Evolutionary conservation across 1,140 invertebrate genomes (phyloP), one percentile per base, ranked within the genome.

Genomic region (Octopus bimaculoides): DNA sequence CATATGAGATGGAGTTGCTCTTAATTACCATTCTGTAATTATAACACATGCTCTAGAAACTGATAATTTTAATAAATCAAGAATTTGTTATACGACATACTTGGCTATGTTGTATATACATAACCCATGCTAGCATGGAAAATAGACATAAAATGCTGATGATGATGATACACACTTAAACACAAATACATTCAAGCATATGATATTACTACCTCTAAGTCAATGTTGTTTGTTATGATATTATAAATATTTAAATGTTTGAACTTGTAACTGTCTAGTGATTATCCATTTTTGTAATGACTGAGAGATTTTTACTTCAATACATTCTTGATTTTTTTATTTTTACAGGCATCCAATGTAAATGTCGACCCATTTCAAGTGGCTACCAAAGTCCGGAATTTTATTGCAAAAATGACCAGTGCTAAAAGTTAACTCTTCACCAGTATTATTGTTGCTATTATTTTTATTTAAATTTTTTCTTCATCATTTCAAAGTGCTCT

Each of bases 331-430:
- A 61, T 75, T 69, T 8, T 78, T 80, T 69, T 53, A 80, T 77
- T 76, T 77, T 86, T 86, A 77, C 82, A 88, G 87, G 84, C 86
- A 20, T 79, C 84, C 54, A 87, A 87, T 85, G 87, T 87, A 5
- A 88, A 88, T 73, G 86, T 86, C 79, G 87, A 88, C 79, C 87
- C 87, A 53, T 88, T 82, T 75, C 84, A 85, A 80, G 82, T 87
- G 20, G 74, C 74, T 75, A 14, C 26, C 52, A 52, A 75, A 14
- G 52, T 75, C 26, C 26, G 52, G 41, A 52, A 75, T 17, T 75
- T 52, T 26, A 7, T 75, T 14, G 20, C 5, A 8, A 75, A 52
- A 54, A 75, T 41, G 26, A 41, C 26, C 26, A 41, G 26, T 41
- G 26, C 26, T 41, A 41, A 41, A 41, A 41, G 26, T 41, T 41